These are phyloP conservation scores for Eucidaris tribuloides DNA, from an alignment of 35 echinoderm and acorn worm species.

Conservation along the genomic window DNA sequence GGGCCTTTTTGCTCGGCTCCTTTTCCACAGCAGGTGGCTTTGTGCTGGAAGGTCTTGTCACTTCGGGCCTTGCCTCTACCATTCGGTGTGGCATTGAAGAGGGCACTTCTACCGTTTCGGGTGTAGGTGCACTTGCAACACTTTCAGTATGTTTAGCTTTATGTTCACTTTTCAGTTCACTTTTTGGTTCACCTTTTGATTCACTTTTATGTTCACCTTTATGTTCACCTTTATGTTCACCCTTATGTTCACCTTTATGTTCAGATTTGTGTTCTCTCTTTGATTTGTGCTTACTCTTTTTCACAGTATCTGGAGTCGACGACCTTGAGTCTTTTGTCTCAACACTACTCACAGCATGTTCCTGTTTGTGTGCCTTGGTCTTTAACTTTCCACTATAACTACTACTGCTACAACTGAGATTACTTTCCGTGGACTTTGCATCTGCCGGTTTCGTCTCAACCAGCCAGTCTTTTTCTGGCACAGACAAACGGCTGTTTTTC, in stretches of 20 bases:
- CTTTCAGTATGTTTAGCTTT: not conserved
- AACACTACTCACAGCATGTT: conserved; percentile 8
- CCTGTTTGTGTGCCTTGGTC: conserved; percentile 21
- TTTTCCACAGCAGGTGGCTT: not conserved
- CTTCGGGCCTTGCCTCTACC: conserved; percentile 3
- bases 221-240: too few species aligned
- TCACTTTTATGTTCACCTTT: too few species aligned
- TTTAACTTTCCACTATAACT: too few species aligned
- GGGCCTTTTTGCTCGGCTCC: conserved; percentile 15
- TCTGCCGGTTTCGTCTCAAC: too few species aligned
- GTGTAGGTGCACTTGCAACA: not conserved
- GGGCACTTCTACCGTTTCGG: not conserved
- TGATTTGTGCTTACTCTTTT: not conserved
- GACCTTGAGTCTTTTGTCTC: not conserved
- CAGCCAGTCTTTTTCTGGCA: conserved; percentile 15
- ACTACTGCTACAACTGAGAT: not conserved
- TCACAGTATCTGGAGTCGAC: conserved; percentile 14
- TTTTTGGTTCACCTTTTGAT: too few species aligned
- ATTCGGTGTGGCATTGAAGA: not conserved
- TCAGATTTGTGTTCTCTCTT: conserved; percentile 18
- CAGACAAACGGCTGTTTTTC: not conserved
- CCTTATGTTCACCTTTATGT: too few species aligned
- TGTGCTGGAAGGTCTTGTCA: not conserved
- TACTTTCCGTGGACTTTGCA: not conserved
- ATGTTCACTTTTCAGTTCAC: too few species aligned